phyloP scores from a whole-genome alignment of 2,888 invertebrate species.

The Cabera pusaria region DNA sequence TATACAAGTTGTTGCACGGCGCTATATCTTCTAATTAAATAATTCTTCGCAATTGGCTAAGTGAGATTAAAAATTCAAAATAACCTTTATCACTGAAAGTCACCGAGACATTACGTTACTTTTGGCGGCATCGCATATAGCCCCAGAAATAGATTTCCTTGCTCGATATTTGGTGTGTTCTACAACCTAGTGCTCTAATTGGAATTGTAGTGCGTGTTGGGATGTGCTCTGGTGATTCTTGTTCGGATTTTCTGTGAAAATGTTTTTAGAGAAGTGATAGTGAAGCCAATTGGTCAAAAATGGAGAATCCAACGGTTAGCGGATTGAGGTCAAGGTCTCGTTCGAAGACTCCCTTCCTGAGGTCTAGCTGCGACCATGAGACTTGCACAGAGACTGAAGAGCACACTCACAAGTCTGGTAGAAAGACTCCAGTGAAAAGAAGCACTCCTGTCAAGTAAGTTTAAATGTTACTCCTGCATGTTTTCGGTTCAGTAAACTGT shows the following conservation, averaged over 20 bases:
- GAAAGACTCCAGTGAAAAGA: slow-evolving; percentile 73
- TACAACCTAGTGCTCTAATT: slow-evolving; percentile 32
- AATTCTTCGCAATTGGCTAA: slow-evolving; percentile 14
- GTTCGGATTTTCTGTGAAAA: slow-evolving; percentile 39
- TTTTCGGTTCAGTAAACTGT: too few species aligned
- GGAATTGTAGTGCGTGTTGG: slow-evolving; percentile 43
- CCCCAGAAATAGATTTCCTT: slow-evolving; percentile 79
- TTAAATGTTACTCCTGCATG: too few species aligned
- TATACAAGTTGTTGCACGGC: slow-evolving; percentile 43
- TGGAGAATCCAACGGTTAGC: slow-evolving; percentile 72
- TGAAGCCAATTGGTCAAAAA: slow-evolving; percentile 28
- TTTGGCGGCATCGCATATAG: slow-evolving; percentile 78
- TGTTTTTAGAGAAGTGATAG: slow-evolving; percentile 35
- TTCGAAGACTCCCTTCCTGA: slow-evolving; percentile 87
- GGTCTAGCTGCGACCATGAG: slow-evolving; percentile 83
- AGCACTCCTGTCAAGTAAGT: slow-evolving; percentile 80
- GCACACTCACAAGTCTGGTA: slow-evolving; percentile 78
- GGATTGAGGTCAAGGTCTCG: slow-evolving; percentile 87
- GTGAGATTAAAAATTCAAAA: slow-evolving; percentile 15
- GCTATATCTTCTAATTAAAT: slow-evolving; percentile 28
- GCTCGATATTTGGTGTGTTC: slow-evolving; percentile 59
- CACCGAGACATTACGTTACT: slow-evolving; percentile 60
- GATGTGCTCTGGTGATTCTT: slow-evolving; percentile 33
- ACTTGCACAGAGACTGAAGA: slow-evolving; percentile 79
- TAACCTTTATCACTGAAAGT: slow-evolving; percentile 36